Conservation (phyloP, 2,113 vertebrate species). For the Calyptommatus sinebrachiatus region DNA sequence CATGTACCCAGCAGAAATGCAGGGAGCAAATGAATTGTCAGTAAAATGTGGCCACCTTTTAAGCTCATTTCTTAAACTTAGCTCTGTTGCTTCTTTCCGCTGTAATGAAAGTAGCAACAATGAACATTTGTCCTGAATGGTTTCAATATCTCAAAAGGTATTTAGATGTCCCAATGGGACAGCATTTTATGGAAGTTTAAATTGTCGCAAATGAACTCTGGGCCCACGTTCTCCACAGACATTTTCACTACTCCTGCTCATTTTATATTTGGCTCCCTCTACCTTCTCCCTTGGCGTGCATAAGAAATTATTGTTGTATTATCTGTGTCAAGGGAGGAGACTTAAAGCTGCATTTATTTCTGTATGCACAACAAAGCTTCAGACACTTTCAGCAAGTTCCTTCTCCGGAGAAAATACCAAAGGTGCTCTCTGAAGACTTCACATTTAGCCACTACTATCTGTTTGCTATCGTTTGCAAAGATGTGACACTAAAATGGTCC, state of each 20-base stretch:
- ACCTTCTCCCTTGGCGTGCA: not conserved
- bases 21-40: not conserved
- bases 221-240: not conserved
- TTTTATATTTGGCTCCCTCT: not conserved
- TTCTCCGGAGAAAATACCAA: not conserved
- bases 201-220: constrained; percentile 13
- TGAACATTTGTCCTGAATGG: constrained; percentile 2
- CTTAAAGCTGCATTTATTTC: not conserved
- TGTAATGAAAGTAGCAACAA: not conserved
- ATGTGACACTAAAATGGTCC: constrained; percentile 46
- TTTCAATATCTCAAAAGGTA: not conserved
- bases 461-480: constrained; percentile 50
- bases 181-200: constrained; percentile 2
- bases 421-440: constrained; percentile 45
- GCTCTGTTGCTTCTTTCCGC: constrained; percentile 2
- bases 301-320: not conserved
- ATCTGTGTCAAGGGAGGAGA: not conserved
- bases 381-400: not conserved
- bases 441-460: constrained; percentile 41
- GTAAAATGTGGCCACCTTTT: not conserved
- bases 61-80: not conserved
- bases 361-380: not conserved
- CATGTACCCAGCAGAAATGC: not conserved
- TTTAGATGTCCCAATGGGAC: not conserved
- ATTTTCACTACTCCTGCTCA: not conserved